Evolutionary conservation across 2,797 vertebrate species (phyloP), one percentile per base, ranked within the genome.

Genomic region (Liasis olivaceus): DNA sequence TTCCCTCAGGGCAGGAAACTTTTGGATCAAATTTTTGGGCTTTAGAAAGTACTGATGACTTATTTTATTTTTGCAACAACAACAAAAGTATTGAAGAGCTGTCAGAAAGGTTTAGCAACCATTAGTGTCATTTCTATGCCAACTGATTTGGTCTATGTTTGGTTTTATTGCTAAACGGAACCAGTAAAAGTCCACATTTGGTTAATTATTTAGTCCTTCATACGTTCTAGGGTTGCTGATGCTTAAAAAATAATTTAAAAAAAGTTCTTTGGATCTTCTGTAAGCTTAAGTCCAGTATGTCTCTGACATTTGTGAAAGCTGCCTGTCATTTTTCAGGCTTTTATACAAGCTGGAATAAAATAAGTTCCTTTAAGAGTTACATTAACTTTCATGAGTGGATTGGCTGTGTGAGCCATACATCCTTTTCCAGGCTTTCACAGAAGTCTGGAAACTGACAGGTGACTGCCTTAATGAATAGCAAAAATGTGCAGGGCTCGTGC

Each of bases 1-100:
- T 95, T 94, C 81, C 95, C 36, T 96, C 96, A 95, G 28, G 56
- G 95, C 4, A 89, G 24, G 59, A 95, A 96, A 94, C 87, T 3
- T 94, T 62, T 91, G 89, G 72, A 28, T 93, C 51, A 85, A 15
- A 17, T 94, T 93, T 4, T 28, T 63, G 69, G 85, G 58, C 51
- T 31, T 36, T 0, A 15, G 11, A 84, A 85, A 69, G 26, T 92
- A 59, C 24, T 66, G 47, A 64, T 20, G 54, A 9, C 31, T 51
- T 66, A 11, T 47, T 54, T 54, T 36, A 31, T 84, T 66, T 60
- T 91, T 90, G 24, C 56, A 60, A 24, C 51, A 54, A 59, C 58
- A 42, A 22, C 31, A 77, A 42, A 58, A 36, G 7, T 54, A 24
- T 51, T 86, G 54, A 90, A 66, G 56, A 87, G 8, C n/a, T 63